Evolutionary conservation across 2,888 invertebrate species (phyloP), one percentile per base, ranked within the genome.

Genomic region (Ditylenchus weischeri): DNA sequence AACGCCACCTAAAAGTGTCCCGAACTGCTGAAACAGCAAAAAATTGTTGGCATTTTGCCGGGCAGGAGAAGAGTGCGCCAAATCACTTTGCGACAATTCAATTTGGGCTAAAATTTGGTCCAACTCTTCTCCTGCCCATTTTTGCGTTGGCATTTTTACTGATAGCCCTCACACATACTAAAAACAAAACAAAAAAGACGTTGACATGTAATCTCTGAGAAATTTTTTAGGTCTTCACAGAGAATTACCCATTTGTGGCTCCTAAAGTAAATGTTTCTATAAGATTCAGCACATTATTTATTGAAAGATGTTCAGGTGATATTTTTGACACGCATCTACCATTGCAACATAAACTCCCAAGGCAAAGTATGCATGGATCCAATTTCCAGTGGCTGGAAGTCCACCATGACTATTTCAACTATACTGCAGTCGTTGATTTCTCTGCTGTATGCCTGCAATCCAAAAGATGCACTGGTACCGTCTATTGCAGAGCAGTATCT

Each of bases 351-450:
- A 84, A 95, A 95, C 88, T 63, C 58, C 59, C 93, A 94, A 87
- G 96, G 96, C 70, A 93, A 93, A 70, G 95, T 96, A 84, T 96
- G 95, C 85, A 88, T 96, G 86, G 95, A 95, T 85, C 94, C 95
- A 82, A 88, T 94, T 78, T 94, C 95, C 86, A 94, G 95, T 86
- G 94, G 95, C 86, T 98, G 96, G 96, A 93, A 93, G 47, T 94
- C 96, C n/a, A 94, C 95, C 57, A 87, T 96, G 83, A 95, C 95
- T 80, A 93, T 96, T 86, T 93, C 93, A 73, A 95, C 95, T 88
- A 94, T 96, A 78, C 88, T 96, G 80, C 88, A 96, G 77, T 94
- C 94, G 78, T 94, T 98, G 87, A 94, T 94, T 88, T 94, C 94
- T 79, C 88, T 98, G 21, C 50, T 68, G 35, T 65, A 65, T 50